Evolutionary conservation across 1,140 invertebrate genomes (phyloP).

Genomic region (Meloidogyne chitwoodi): DNA sequence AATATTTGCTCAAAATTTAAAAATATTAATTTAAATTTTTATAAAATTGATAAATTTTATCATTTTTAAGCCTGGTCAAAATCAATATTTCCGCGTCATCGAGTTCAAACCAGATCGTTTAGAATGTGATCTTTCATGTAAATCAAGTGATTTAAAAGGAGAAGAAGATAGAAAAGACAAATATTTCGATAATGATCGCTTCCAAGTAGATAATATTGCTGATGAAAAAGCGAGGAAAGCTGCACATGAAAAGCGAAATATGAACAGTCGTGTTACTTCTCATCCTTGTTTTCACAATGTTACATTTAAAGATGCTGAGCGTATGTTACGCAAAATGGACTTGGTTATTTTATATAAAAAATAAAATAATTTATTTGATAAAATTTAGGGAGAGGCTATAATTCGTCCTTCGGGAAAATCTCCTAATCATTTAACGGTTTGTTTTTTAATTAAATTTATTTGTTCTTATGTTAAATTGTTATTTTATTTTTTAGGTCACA

Average conservation of each 20-base stretch:
- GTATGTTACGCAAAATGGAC: conserved; percentile 81
- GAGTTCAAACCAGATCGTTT: conserved; percentile 94
- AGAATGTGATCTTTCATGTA: conserved; percentile 85
- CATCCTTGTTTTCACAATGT: conserved; percentile 97
- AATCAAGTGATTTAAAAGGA: conserved; percentile 84
- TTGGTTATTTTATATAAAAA: conserved; percentile 37
- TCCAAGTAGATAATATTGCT: conserved; percentile 68
- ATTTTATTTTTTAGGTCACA: conserved; percentile 68
- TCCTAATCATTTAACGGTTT: conserved; percentile 78
- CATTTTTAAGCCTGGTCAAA: conserved; percentile 69
- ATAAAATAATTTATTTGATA: not conserved
- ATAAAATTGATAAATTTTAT: not conserved
- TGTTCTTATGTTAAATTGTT: not conserved
- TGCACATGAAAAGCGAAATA: conserved; percentile 26
- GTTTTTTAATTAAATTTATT: not conserved
- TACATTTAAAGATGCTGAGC: conserved; percentile 83
- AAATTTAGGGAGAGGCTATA: conserved; percentile 84
- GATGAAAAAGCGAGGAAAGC: conserved; percentile 18
- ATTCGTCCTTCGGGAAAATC: conserved; percentile 82
- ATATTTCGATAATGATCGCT: conserved; percentile 83
- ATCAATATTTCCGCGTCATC: conserved; percentile 84
- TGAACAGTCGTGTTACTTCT: conserved; percentile 87
- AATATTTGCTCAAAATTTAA: no score
- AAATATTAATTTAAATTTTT: no score
- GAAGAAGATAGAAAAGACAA: conserved; percentile 81